These are phyloP conservation scores for Elephas maximus DNA, from an alignment of 2,113 vertebrate genomes.

Conservation along the genomic window DNA sequence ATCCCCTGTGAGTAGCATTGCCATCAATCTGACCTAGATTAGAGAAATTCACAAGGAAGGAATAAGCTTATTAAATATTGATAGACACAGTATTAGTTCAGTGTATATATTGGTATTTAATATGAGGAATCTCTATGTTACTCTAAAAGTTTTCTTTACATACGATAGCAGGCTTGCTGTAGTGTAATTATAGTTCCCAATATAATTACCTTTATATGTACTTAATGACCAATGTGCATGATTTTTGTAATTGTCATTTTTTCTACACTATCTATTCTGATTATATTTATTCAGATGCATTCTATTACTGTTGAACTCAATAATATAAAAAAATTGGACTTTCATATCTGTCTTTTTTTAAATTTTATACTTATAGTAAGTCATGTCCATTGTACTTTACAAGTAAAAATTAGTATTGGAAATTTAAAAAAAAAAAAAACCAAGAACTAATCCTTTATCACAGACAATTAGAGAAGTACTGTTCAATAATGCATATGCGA, in stretches of 20 bases:
- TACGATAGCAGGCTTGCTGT: neutral
- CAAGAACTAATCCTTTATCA: neutral
- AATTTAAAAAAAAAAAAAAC: neutral
- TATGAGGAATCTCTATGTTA: neutral
- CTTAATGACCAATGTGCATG: neutral
- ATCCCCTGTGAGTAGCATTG: neutral
- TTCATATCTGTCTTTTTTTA: neutral
- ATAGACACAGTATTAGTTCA: neutral
- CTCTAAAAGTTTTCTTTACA: neutral
- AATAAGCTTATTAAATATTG: neutral
- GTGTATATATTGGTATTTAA: neutral
- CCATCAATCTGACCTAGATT: neutral
- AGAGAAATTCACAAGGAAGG: conserved; percentile 3
- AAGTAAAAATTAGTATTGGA: neutral
- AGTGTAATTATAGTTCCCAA: neutral
- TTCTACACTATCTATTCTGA: neutral
- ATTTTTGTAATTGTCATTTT: neutral
- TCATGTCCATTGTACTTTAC: neutral
- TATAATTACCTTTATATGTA: neutral
- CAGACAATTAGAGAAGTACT: neutral
- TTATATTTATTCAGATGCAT: neutral
- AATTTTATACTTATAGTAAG: neutral
- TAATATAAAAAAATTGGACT: neutral
- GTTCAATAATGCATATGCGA: neutral
- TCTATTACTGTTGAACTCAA: neutral